phyloP scores from a whole-genome alignment of 2,797 vertebrate genomes.

The Peromyscus aztecus region DNA sequence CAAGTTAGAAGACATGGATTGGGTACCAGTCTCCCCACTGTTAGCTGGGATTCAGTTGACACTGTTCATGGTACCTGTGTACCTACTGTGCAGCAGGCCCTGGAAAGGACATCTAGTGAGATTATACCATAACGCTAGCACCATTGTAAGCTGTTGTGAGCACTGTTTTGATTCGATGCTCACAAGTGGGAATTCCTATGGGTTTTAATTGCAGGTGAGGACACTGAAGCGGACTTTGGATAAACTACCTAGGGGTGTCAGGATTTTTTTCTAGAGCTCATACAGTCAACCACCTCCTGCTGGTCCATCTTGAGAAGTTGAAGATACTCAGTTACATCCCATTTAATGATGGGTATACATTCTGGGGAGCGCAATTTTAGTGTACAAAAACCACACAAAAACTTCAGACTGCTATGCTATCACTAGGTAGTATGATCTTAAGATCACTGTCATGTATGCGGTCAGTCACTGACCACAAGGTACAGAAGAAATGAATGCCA shows the following conservation, averaged over 20 bases:
- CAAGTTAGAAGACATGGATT: background rate
- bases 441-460: background rate
- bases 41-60: background rate
- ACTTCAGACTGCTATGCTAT: too few relatives aligned
- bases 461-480: background rate
- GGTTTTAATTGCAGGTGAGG: conserved; percentile 16
- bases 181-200: background rate
- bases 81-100: background rate
- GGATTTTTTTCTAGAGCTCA: background rate
- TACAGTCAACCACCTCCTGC: background rate
- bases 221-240: conserved; percentile 8
- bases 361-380: background rate
- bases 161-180: background rate
- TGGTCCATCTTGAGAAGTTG: background rate
- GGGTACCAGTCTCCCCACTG: background rate
- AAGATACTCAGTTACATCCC: background rate
- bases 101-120: background rate
- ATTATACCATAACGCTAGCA: background rate
- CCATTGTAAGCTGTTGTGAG: background rate
- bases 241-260: background rate
- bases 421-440: background rate
- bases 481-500: background rate
- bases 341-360: background rate
- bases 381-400: background rate
- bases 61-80: background rate